Conservation (phyloP, 2,797 vertebrate species). For the Erethizon dorsatum region DNA sequence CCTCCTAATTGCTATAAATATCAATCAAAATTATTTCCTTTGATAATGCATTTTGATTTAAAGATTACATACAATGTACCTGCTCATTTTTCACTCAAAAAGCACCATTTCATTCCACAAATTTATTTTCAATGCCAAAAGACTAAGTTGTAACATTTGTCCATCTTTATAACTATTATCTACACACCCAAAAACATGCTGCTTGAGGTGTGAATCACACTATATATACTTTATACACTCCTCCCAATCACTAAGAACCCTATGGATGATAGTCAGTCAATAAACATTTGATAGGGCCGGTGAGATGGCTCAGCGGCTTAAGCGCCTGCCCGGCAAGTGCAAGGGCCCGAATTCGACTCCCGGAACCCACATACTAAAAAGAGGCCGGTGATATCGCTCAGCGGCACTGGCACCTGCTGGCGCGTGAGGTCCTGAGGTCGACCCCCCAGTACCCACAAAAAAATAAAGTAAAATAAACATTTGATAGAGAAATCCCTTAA, state of each 20-base stretch:
- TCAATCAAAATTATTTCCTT: neutral
- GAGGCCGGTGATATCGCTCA: no score
- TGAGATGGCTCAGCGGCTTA: no score
- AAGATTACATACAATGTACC: neutral
- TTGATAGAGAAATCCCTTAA: neutral
- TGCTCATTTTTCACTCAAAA: constrained; percentile 25
- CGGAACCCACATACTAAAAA: no score
- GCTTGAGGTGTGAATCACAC: neutral
- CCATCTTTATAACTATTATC: neutral
- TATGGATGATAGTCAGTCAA: neutral
- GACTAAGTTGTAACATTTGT: neutral
- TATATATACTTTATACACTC: neutral
- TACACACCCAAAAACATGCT: neutral
- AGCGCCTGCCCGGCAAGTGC: no score
- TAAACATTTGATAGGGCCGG: neutral
- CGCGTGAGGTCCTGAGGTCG: no score
- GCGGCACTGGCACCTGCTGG: no score
- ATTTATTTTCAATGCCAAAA: constrained; percentile 44
- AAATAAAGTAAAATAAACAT: neutral
- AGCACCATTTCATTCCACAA: constrained; percentile 29
- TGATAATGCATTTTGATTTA: neutral
- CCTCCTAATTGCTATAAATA: neutral
- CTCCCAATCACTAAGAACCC: neutral
- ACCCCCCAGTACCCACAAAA: no score
- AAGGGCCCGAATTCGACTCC: no score